Conservation (phyloP, 1,140 invertebrate genomes). For the Rhopalosiphum padi region DNA sequence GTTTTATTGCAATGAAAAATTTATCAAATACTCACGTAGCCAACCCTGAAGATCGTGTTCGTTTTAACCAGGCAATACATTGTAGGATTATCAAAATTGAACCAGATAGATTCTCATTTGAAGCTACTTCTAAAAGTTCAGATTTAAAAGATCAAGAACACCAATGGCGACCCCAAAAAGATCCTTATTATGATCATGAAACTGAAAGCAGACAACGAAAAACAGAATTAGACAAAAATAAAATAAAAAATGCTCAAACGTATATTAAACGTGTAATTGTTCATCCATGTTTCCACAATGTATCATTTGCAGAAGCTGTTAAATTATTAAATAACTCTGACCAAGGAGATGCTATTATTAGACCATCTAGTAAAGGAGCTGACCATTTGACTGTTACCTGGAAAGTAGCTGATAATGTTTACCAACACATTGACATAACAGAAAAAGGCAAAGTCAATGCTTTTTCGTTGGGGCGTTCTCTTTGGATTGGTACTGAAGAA, state of each 20-base stretch:
- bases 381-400: constrained; percentile 98
- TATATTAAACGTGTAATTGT: constrained; percentile 96
- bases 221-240: constrained; percentile 81
- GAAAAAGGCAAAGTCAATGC: constrained; percentile 97
- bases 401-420: constrained; percentile 95
- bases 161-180: constrained; percentile 87
- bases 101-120: constrained; percentile 91
- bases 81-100: constrained; percentile 96
- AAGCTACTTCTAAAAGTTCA: constrained; percentile 92
- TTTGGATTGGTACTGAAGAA: constrained; percentile 88
- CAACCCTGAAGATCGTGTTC: constrained; percentile 91
- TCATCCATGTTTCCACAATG: constrained; percentile 97
- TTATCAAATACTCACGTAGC: constrained; percentile 92
- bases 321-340: constrained; percentile 90
- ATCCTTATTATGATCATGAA: constrained; percentile 92
- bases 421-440: constrained; percentile 93
- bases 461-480: constrained; percentile 88
- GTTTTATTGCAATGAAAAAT: constrained; percentile 95
- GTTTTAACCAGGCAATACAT: constrained; percentile 86
- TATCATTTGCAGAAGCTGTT: constrained; percentile 91
- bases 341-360: constrained; percentile 94
- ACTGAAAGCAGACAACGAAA: constrained; percentile 81
- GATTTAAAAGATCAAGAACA: constrained; percentile 91
- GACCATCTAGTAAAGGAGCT: constrained; percentile 94
- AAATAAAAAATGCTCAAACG: constrained; percentile 78